phyloP scores from a whole-genome alignment of 1,140 invertebrate species.

The Cylas formicarius region DNA sequence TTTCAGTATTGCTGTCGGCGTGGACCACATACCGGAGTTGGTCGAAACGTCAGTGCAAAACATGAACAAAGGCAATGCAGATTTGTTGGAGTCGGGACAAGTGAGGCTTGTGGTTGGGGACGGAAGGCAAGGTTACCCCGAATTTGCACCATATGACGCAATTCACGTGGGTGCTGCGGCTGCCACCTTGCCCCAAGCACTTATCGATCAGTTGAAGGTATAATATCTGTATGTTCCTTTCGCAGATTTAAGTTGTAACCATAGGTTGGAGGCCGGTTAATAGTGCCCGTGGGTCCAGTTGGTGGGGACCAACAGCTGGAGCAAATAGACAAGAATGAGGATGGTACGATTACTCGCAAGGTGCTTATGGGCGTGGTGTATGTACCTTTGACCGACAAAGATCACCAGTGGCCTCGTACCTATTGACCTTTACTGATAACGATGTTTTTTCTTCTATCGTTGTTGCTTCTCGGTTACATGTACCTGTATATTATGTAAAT shows the following conservation, averaged over 20 bases:
- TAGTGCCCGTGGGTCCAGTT: conserved; percentile 85
- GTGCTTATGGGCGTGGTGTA: conserved; percentile 93
- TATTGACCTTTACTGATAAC: conserved; percentile 24
- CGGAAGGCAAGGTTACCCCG: conserved; percentile 68
- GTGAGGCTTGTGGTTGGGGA: conserved; percentile 76
- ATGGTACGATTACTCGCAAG: conserved; percentile 72
- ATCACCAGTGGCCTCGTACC: conserved; percentile 50
- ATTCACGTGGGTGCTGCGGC: conserved; percentile 94
- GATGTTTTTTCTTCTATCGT: background rate
- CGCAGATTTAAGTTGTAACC: conserved; percentile 10
- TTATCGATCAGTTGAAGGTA: conserved; percentile 54
- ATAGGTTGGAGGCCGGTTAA: conserved; percentile 73
- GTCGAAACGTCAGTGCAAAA: conserved; percentile 69
- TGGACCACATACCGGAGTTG: conserved; percentile 88
- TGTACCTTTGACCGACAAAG: conserved; percentile 90
- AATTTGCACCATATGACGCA: conserved; percentile 77
- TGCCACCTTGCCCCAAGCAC: conserved; percentile 61
- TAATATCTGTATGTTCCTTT: conserved; percentile 1
- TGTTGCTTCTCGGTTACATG: conserved; percentile 1
- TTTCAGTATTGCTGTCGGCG: conserved; percentile 62
- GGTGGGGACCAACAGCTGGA: conserved; percentile 75
- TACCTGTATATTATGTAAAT: conserved; percentile 3
- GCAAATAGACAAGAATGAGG: conserved; percentile 78
- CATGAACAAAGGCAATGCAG: conserved; percentile 66
- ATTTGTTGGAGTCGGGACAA: conserved; percentile 56